Percentiles rank a stretch among this genome's conserved stretches.
phyloP scores from a whole-genome alignment of 1,140 invertebrate species.

The Triops cancriformis region DNA sequence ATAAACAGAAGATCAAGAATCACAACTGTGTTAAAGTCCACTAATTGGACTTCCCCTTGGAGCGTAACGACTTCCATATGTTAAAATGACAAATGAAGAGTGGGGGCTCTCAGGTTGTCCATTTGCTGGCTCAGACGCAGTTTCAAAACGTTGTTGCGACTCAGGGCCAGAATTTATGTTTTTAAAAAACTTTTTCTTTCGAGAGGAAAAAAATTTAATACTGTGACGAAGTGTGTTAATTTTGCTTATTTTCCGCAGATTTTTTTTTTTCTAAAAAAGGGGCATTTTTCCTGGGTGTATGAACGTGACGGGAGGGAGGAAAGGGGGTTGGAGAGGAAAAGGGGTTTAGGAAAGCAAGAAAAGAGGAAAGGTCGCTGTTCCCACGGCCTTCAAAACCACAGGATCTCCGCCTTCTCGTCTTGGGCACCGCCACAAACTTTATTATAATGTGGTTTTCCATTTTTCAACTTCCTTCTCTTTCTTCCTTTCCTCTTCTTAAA shows the following conservation, averaged over 20 bases:
- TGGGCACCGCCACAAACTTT: constrained; percentile 6
- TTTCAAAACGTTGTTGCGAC: background rate
- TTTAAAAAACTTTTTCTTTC: background rate
- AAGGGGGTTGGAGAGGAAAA: background rate
- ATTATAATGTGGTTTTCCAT: constrained; percentile 26
- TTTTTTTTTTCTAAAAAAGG: too few species aligned
- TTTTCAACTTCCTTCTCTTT: constrained; percentile 24
- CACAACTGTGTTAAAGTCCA: constrained; percentile 9
- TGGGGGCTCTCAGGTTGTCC: background rate
- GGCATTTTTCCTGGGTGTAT: background rate
- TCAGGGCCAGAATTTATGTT: background rate
- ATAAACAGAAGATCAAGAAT: background rate
- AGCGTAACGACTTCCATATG: constrained; percentile 9
- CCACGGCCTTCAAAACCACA: constrained; percentile 8
- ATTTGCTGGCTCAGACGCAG: background rate
- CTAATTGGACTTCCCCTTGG: constrained; percentile 11
- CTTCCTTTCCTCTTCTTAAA: constrained; percentile 24
- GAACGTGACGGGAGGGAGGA: background rate
- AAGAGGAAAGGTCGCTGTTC: background rate
- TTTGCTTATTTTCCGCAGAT: background rate
- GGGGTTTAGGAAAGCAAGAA: background rate
- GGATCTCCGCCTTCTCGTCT: constrained; percentile 12
- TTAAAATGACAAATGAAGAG: background rate
- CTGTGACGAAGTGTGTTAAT: background rate
- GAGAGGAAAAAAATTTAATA: background rate